These are phyloP conservation scores for Lasiurus borealis DNA, from an alignment of 2,113 vertebrate species.

Conservation along the genomic window DNA sequence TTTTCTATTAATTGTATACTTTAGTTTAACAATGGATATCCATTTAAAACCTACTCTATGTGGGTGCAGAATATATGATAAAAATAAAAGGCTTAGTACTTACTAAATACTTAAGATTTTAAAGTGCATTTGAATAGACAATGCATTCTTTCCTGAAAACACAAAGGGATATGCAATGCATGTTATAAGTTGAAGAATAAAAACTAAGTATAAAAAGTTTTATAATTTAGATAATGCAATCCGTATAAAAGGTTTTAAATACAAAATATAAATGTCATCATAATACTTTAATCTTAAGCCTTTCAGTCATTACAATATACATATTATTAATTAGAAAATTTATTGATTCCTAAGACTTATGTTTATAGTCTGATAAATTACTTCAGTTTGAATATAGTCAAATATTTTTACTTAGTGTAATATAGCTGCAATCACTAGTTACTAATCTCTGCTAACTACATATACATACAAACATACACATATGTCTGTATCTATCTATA, in stretches of 20 bases:
- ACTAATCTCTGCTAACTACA: background rate
- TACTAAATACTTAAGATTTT: constrained; percentile 10
- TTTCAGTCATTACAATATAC: background rate
- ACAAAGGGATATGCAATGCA: background rate
- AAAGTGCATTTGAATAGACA: constrained; percentile 1
- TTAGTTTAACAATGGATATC: constrained; percentile 54
- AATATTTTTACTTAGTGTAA: background rate
- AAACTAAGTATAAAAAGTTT: background rate
- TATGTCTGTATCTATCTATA: background rate
- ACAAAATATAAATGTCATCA: background rate
- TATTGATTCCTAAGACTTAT: background rate
- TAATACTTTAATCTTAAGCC: background rate
- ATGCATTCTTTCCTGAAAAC: constrained; percentile 23
- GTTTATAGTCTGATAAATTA: background rate
- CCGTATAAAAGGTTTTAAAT: constrained; percentile 20
- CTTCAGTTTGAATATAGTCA: background rate
- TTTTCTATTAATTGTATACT: constrained; percentile 64
- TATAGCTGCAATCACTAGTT: background rate
- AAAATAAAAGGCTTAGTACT: constrained; percentile 56
- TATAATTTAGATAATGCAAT: constrained; percentile 41
- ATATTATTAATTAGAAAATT: background rate
- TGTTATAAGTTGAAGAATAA: constrained; percentile 21
- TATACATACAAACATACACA: background rate
- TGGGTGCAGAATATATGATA: background rate
- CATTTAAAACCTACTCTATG: constrained; percentile 54